These are phyloP conservation scores for Paralichthys olivaceus DNA, from an alignment of 2,113 vertebrate species.

Conservation along the genomic window DNA sequence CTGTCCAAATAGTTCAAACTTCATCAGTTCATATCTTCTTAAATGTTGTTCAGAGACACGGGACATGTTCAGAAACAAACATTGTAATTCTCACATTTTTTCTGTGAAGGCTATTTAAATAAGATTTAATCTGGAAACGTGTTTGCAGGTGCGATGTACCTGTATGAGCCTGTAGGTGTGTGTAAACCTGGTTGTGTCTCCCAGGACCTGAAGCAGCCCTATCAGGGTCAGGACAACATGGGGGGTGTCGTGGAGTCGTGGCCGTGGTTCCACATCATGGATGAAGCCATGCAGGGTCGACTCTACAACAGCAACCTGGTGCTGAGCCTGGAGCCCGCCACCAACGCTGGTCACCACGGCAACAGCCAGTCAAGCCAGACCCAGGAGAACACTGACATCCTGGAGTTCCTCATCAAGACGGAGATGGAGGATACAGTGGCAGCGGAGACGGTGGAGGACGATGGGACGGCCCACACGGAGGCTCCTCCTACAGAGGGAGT, in stretches of 20 bases:
- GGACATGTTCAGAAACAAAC: background rate
- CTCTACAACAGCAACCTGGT: conserved; percentile 75
- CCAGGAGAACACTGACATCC: conserved; percentile 74
- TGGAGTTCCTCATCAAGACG: conserved; percentile 81
- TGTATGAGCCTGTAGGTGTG: conserved; percentile 1
- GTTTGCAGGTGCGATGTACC: background rate
- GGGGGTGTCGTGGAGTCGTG: conserved; percentile 74
- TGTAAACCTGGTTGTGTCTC: background rate
- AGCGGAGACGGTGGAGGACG: background rate
- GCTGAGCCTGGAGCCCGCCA: conserved; percentile 46
- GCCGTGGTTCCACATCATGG: conserved; percentile 85
- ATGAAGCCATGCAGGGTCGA: conserved; percentile 80
- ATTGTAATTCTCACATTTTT: background rate
- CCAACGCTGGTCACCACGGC: conserved; percentile 1
- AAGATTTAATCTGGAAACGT: no score
- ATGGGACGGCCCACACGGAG: background rate
- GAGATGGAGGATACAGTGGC: conserved; percentile 78
- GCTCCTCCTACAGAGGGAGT: conserved; percentile 43
- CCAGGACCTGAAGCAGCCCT: conserved; percentile 82
- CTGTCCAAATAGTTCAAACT: no score
- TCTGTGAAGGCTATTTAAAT: no score
- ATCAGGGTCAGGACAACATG: conserved; percentile 71
- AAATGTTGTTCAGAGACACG: no score
- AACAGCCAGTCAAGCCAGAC: conserved; percentile 39
- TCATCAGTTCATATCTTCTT: no score